Conservation (phyloP, 1,140 invertebrate species). For the Tribolium madens region DNA sequence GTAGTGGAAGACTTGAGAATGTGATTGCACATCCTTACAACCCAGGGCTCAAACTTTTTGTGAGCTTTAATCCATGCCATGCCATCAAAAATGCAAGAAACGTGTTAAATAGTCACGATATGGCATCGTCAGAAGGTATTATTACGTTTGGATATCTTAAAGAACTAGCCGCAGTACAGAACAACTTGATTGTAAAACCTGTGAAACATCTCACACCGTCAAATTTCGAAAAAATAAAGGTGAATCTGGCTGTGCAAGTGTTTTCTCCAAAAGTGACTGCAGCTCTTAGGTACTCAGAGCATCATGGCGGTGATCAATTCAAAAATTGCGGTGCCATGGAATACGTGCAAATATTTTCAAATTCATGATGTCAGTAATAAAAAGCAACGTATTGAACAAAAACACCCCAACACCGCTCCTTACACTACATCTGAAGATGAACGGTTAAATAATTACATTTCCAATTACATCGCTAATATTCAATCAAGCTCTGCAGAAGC, state of each 20-base stretch:
- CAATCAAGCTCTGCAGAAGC: not conserved
- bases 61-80: not conserved
- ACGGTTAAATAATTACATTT: not conserved
- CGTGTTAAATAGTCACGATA: not conserved
- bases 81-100: not conserved
- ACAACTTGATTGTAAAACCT: not conserved
- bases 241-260: not conserved
- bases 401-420: not conserved
- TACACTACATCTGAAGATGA: not conserved
- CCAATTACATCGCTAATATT: not conserved
- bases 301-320: no score
- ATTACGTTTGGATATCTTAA: not conserved
- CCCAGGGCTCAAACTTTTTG: not conserved
- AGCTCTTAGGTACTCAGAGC: no score
- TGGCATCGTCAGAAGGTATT: not conserved
- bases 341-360: not conserved
- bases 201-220: not conserved
- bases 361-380: not conserved
- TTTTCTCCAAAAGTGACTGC: no score
- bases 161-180: not conserved
- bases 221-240: not conserved
- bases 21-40: not conserved
- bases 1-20: not conserved
- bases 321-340: not conserved
- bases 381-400: not conserved